phyloP scores from a whole-genome alignment of 2,113 vertebrate genomes.

The Brachypodius melanocephalos region DNA sequence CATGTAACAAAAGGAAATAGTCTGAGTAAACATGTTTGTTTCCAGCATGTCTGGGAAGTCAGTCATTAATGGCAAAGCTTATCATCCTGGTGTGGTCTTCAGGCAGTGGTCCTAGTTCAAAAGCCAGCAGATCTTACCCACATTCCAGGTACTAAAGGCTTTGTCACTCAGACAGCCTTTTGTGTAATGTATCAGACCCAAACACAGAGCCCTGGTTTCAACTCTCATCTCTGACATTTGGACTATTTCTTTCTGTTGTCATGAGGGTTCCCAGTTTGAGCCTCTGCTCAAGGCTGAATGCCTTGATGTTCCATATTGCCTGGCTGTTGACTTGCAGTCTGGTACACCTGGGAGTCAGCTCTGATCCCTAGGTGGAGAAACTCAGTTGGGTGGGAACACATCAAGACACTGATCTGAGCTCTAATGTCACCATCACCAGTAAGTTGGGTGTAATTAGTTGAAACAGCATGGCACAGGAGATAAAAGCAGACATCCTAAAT shows the following conservation, averaged over 20 bases:
- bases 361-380: not conserved
- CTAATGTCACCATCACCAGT: not conserved
- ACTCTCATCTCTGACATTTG: accelerated
- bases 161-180: not conserved
- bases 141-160: not conserved
- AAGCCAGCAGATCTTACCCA: not conserved
- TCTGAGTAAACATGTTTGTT: not conserved
- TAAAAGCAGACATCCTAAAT: not conserved
- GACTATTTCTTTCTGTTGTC: not conserved
- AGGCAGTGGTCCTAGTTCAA: not conserved
- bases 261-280: not conserved
- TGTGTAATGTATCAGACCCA: not conserved
- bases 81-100: not conserved
- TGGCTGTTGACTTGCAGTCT: not conserved
- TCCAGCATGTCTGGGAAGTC: not conserved
- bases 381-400: not conserved
- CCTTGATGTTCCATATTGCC: not conserved
- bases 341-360: not conserved
- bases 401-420: not conserved
- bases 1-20: not conserved
- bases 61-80: not conserved
- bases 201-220: not conserved
- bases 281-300: not conserved
- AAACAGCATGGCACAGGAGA: not conserved
- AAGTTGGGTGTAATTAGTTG: not conserved